Conservation (phyloP, 2,888 invertebrate genomes). For the Campaea margaritaria region DNA sequence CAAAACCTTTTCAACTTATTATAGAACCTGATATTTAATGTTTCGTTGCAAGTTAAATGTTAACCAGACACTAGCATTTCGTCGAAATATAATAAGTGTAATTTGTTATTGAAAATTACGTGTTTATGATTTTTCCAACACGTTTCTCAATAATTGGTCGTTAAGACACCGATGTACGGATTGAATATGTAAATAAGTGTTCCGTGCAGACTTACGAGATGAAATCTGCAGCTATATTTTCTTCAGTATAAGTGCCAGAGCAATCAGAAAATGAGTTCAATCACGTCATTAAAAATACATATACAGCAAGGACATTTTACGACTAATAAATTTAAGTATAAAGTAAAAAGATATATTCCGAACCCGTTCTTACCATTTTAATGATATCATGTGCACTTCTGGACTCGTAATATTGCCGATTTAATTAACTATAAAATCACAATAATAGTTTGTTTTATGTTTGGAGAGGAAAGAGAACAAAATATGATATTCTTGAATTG, state of each 20-base stretch:
- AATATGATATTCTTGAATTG: constrained; percentile 40
- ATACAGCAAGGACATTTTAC: constrained; percentile 66
- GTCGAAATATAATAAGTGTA: too few species aligned
- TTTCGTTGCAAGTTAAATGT: too few species aligned
- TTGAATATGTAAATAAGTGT: neutral
- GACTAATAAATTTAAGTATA: constrained; percentile 73
- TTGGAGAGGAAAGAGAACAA: constrained; percentile 44
- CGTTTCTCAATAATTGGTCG: neutral
- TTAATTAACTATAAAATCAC: constrained; percentile 69
- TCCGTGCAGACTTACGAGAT: too few species aligned
- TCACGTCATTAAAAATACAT: constrained; percentile 68
- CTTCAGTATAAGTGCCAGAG: constrained; percentile 19
- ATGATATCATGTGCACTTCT: constrained; percentile 62
- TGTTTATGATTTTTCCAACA: neutral
- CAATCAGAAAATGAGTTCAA: constrained; percentile 60
- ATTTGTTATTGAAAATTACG: too few species aligned
- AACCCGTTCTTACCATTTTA: constrained; percentile 65
- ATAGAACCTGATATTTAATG: too few species aligned
- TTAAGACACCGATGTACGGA: neutral
- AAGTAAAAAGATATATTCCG: constrained; percentile 69
- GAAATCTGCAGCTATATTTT: constrained; percentile 2
- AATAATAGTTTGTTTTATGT: constrained; percentile 52
- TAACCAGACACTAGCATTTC: too few species aligned
- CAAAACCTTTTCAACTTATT: too few species aligned
- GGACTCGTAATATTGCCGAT: constrained; percentile 60